phyloP scores from a whole-genome alignment of 2,888 invertebrate genomes.

The Suillia variegata region DNA sequence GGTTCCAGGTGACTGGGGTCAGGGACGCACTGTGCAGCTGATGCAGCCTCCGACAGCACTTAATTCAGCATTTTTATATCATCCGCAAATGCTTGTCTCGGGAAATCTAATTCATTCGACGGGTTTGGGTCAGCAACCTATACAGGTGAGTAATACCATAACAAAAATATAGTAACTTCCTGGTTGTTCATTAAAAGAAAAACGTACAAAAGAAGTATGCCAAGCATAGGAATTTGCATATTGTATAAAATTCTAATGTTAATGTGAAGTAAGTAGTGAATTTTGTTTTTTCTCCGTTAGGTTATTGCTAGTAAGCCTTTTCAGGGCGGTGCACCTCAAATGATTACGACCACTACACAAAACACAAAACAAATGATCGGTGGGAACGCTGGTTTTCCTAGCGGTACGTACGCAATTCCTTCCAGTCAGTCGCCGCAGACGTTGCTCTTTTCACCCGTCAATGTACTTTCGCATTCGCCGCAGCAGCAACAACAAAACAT shows the following conservation, averaged over 20 bases:
- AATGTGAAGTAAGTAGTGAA: neutral
- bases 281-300: conserved; percentile 15
- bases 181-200: too few relatives aligned
- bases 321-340: conserved; percentile 82
- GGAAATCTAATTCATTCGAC: conserved; percentile 72
- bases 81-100: conserved; percentile 83
- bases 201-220: too few relatives aligned
- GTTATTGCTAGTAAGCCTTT: conserved; percentile 81
- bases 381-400: conserved; percentile 53
- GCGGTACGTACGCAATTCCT: conserved; percentile 75
- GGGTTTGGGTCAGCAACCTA: conserved; percentile 58
- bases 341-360: conserved; percentile 74
- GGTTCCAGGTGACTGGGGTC: conserved; percentile 70
- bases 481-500: conserved; percentile 62
- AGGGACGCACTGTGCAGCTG: conserved; percentile 79
- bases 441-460: conserved; percentile 69
- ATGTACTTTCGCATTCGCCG: conserved; percentile 56
- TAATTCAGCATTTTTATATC: conserved; percentile 76
- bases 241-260: too few relatives aligned
- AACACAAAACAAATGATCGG: conserved; percentile 71
- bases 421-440: conserved; percentile 80
- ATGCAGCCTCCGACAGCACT: conserved; percentile 72
- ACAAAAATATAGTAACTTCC: neutral
- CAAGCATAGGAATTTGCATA: too few relatives aligned
- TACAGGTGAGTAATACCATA: conserved; percentile 64